Evolutionary conservation across 1,140 invertebrate species (phyloP).

Genomic region (Polypedilum pembai): DNA sequence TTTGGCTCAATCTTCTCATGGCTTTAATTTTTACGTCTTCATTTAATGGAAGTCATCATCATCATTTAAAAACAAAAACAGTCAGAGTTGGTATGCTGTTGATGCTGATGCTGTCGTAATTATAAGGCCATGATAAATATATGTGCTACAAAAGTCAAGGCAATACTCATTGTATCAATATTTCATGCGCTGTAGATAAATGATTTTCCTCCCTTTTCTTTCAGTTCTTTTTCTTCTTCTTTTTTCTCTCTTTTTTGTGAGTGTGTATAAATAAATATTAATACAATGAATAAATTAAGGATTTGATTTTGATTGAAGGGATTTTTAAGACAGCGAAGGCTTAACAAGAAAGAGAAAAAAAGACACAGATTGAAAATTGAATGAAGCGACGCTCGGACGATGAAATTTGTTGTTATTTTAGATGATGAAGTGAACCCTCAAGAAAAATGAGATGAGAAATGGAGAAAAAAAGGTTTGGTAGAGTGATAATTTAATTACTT

Average conservation of each 20-base stretch:
- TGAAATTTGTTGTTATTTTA: not conserved
- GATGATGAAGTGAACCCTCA: slow-evolving; percentile 23
- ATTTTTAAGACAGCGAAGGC: not conserved
- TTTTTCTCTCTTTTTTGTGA: not conserved
- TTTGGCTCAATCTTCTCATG: too few species aligned
- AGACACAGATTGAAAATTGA: not conserved
- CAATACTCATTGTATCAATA: not conserved
- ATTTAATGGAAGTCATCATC: too few species aligned
- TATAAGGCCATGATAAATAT: not conserved
- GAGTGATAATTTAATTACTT: slow-evolving; percentile 23
- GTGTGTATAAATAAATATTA: not conserved
- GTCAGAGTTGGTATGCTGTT: not conserved
- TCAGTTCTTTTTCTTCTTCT: not conserved
- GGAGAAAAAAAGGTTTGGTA: slow-evolving; percentile 15
- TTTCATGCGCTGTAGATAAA: not conserved
- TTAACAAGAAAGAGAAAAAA: not conserved
- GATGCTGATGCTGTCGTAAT: not conserved
- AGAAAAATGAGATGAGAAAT: not conserved
- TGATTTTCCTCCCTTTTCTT: not conserved
- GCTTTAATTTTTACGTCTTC: too few species aligned
- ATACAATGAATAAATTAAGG: slow-evolving; percentile 21
- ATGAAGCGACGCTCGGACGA: not conserved
- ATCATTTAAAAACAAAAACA: too few species aligned
- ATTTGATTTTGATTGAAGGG: slow-evolving; percentile 23
- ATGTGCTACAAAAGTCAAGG: not conserved